Evolutionary conservation across 2,888 invertebrate genomes (phyloP).

Genomic region (Lochmaea capreae): DNA sequence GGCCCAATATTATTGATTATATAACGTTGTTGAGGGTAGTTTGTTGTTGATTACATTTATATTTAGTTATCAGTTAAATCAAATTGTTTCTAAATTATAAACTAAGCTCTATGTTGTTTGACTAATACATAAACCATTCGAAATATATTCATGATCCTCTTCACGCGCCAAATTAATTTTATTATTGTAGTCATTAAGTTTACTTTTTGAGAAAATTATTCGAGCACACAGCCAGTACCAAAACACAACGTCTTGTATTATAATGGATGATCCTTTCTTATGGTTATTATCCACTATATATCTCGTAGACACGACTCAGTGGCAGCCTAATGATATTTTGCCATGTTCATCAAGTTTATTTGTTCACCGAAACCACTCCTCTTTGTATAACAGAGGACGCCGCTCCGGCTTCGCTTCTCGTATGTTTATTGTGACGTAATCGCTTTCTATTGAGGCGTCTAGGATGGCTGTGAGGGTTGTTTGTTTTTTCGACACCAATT

Average conservation of each 20-base stretch:
- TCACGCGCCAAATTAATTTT: background rate
- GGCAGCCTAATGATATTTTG: conserved; percentile 61
- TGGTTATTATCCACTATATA: conserved; percentile 26
- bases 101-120: too few species aligned
- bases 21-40: too few species aligned
- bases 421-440: conserved; percentile 41
- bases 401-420: conserved; percentile 32
- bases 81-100: too few species aligned
- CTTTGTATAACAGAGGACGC: conserved; percentile 40
- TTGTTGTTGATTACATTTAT: too few species aligned
- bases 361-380: conserved; percentile 58
- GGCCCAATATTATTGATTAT: too few species aligned
- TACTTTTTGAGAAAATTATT: background rate
- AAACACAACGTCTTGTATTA: background rate
- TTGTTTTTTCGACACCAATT: conserved; percentile 37
- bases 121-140: too few species aligned
- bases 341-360: conserved; percentile 64
- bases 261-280: conserved; percentile 30
- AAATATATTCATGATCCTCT: too few species aligned
- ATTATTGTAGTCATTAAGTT: background rate
- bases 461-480: conserved; percentile 28
- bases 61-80: too few species aligned
- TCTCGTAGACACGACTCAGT: conserved; percentile 28
- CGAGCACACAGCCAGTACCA: background rate
- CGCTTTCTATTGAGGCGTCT: conserved; percentile 42